Evolutionary conservation across 2,797 vertebrate genomes (phyloP).

Genomic region (Cheracebus regulus): DNA sequence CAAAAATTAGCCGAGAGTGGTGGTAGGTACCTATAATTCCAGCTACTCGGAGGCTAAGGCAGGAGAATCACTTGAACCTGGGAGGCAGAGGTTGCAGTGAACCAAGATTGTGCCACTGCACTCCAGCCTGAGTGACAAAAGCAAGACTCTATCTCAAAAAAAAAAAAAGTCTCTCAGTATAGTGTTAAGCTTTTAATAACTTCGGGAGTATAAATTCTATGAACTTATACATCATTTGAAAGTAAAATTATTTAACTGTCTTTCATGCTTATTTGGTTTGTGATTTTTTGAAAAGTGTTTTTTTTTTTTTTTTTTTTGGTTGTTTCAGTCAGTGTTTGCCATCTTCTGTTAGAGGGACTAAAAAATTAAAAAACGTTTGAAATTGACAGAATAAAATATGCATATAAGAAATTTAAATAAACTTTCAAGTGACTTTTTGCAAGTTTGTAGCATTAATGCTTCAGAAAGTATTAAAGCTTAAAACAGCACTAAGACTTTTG

Average conservation of each 20-base stretch:
- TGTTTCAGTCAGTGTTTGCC: slow-evolving; percentile 14
- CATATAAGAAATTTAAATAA: slow-evolving; percentile 45
- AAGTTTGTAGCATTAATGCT: slow-evolving; percentile 10
- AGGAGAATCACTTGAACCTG: background rate
- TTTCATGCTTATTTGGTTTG: slow-evolving; percentile 18
- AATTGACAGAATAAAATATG: slow-evolving; percentile 45
- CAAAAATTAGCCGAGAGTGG: background rate
- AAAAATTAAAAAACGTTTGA: slow-evolving; percentile 18
- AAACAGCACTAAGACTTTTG: slow-evolving; percentile 6
- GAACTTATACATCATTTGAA: slow-evolving; percentile 44
- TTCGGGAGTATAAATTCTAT: slow-evolving; percentile 37
- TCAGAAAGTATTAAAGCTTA: slow-evolving; percentile 49
- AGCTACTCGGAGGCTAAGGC: background rate
- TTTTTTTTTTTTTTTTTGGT: slow-evolving; percentile 29
- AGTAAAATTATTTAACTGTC: slow-evolving; percentile 49
- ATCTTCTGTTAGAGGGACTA: background rate
- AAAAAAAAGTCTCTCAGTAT: background rate
- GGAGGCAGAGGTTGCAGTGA: background rate
- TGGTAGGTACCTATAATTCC: background rate
- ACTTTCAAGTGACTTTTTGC: slow-evolving; percentile 37
- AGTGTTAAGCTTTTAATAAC: slow-evolving; percentile 33
- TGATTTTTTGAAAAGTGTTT: slow-evolving; percentile 36
- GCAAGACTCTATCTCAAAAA: background rate
- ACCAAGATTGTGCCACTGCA: background rate
- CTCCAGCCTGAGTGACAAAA: background rate